Conservation (phyloP, 2,113 vertebrate species). For the Sakesphorus luctuosus region DNA sequence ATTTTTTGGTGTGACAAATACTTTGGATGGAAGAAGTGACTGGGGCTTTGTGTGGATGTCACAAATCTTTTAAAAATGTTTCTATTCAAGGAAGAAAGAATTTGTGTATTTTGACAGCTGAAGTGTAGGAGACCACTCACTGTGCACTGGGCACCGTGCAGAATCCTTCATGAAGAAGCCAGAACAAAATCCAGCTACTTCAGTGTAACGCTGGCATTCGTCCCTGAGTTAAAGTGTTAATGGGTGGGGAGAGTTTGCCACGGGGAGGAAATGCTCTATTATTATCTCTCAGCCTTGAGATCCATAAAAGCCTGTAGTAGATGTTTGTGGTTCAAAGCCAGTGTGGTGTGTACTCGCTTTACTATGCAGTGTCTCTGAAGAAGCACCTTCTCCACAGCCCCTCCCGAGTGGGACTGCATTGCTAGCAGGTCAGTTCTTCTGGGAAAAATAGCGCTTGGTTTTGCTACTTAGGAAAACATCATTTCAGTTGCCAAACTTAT, state of each 20-base stretch:
- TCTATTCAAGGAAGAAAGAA: background rate
- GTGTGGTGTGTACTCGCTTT: background rate
- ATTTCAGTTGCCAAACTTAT: background rate
- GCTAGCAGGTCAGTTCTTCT: background rate
- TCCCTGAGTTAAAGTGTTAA: background rate
- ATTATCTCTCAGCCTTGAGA: background rate
- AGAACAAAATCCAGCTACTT: background rate
- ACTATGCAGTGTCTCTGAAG: background rate
- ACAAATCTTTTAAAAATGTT: background rate
- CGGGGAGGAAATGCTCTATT: background rate
- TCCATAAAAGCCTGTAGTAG: background rate
- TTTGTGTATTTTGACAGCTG: background rate
- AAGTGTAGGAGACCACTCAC: background rate
- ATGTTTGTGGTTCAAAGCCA: background rate
- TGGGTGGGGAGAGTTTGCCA: background rate
- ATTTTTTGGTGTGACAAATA: background rate
- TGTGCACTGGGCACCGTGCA: background rate
- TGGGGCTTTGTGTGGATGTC: background rate
- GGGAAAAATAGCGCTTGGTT: background rate
- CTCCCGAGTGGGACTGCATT: accelerated
- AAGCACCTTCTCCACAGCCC: background rate
- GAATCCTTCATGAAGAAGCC: background rate
- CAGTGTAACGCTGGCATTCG: background rate
- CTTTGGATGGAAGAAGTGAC: background rate
- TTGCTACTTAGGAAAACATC: background rate